Evolutionary conservation across 1,140 invertebrate species (phyloP).

Genomic region (Drosophila aff.): DNA sequence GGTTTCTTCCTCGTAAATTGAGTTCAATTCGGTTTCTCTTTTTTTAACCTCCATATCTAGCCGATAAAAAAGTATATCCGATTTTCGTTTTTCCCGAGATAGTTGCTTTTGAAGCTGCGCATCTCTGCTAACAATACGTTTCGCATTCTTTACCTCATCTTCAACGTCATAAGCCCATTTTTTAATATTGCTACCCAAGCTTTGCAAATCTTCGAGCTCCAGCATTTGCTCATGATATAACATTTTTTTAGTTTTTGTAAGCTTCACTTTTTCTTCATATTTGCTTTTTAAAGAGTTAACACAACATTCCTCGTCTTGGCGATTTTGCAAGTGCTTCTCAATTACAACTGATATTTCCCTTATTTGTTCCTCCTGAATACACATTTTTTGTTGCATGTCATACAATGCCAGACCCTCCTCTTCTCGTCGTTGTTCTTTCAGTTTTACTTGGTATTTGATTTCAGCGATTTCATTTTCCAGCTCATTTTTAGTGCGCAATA

Average conservation of each 20-base stretch:
- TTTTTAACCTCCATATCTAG: constrained; percentile 86
- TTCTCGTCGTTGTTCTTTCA: constrained; percentile 85
- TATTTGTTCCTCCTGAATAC: constrained; percentile 86
- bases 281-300: constrained; percentile 78
- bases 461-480: constrained; percentile 87
- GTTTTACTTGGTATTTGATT: constrained; percentile 85
- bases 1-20: constrained; percentile 85
- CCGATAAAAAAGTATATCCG: constrained; percentile 86
- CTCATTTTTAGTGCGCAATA: constrained; percentile 86
- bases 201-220: constrained; percentile 85
- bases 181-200: constrained; percentile 85
- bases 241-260: constrained; percentile 81
- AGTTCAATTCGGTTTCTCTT: constrained; percentile 85
- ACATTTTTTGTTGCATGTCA: constrained; percentile 86
- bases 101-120: constrained; percentile 85
- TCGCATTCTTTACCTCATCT: constrained; percentile 85
- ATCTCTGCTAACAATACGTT: constrained; percentile 86
- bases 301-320: constrained; percentile 79
- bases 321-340: constrained; percentile 82
- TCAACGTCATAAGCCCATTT: constrained; percentile 86
- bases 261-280: constrained; percentile 77
- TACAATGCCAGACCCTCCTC: constrained; percentile 85
- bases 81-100: constrained; percentile 86
- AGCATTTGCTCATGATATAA: constrained; percentile 82
- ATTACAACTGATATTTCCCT: constrained; percentile 86